Conservation (phyloP, 1,140 invertebrate species). For the Drosophila chauvacae region DNA sequence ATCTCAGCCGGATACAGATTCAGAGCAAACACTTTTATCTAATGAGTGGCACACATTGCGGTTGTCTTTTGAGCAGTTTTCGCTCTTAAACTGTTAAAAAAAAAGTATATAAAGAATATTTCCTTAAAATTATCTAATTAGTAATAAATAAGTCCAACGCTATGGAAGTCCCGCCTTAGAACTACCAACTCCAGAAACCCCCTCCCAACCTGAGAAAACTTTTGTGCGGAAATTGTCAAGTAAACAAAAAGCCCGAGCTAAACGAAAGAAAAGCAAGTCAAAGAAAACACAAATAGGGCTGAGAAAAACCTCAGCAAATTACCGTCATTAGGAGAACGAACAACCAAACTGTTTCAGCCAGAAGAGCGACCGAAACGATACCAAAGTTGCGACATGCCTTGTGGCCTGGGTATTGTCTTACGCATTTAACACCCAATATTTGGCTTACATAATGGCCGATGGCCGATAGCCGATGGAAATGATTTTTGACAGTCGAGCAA, state of each 20-base stretch:
- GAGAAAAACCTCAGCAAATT: constrained; percentile 43
- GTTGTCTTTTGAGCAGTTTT: background rate
- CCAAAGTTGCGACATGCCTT: constrained; percentile 27
- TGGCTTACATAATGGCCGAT: constrained; percentile 51
- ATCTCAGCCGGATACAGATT: constrained; percentile 9
- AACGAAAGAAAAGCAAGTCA: constrained; percentile 17
- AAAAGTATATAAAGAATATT: background rate
- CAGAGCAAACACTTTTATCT: constrained; percentile 1
- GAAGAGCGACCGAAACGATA: constrained; percentile 13
- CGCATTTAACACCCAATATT: constrained; percentile 50
- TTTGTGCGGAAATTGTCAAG: constrained; percentile 31
- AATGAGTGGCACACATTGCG: background rate
- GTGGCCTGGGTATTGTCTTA: constrained; percentile 38
- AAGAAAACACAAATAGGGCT: constrained; percentile 23
- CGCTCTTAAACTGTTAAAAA: background rate
- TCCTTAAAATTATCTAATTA: background rate
- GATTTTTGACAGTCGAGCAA: constrained; percentile 43
- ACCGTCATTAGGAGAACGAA: constrained; percentile 41
- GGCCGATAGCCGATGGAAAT: constrained; percentile 31
- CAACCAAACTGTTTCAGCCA: constrained; percentile 19
- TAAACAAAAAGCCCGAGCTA: constrained; percentile 28
- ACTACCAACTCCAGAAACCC: constrained; percentile 7
- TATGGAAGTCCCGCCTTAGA: background rate
- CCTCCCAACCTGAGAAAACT: background rate
- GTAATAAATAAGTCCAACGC: background rate